Conservation (phyloP, 2,797 vertebrate genomes). For the Macropodus opercularis region DNA sequence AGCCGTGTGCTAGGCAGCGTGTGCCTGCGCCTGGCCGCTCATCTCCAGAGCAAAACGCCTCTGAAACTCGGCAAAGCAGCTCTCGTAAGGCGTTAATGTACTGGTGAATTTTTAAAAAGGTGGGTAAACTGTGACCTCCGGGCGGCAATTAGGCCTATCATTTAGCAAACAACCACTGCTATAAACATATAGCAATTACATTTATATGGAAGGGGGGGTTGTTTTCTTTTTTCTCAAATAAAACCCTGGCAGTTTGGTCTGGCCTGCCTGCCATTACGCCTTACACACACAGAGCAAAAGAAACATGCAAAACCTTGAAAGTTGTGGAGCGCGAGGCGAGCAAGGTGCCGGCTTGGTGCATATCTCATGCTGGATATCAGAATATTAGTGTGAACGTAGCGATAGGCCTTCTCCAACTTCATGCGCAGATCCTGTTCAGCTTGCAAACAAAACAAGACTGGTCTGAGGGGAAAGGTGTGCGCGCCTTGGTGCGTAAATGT, state of each 20-base stretch:
- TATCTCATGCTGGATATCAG: constrained; percentile 21
- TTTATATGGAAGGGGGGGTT: constrained; percentile 26
- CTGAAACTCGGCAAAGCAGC: constrained; percentile 33
- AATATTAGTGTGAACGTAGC: constrained; percentile 16
- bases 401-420: constrained; percentile 34
- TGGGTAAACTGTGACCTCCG: constrained; percentile 56
- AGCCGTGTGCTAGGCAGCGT: constrained; percentile 31
- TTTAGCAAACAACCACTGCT: constrained; percentile 37
- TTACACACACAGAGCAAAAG: constrained; percentile 8
- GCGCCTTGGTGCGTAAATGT: constrained; percentile 17
- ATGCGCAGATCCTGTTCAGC: constrained; percentile 47
- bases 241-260: background rate
- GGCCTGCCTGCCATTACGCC: constrained; percentile 5
- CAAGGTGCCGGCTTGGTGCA: constrained; percentile 3
- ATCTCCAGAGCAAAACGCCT: constrained; percentile 25
- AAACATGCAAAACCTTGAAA: constrained; percentile 30
- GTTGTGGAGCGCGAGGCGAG: constrained; percentile 7
- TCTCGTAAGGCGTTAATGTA: constrained; percentile 22
- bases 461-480: constrained; percentile 18
- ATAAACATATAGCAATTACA: constrained; percentile 50
- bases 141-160: constrained; percentile 40
- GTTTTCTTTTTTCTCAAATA: constrained; percentile 28
- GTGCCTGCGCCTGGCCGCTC: constrained; percentile 15
- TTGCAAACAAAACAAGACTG: constrained; percentile 61
- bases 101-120: constrained; percentile 45